phyloP scores from a whole-genome alignment of 2,888 invertebrate genomes.

The Ischnura elegans region DNA sequence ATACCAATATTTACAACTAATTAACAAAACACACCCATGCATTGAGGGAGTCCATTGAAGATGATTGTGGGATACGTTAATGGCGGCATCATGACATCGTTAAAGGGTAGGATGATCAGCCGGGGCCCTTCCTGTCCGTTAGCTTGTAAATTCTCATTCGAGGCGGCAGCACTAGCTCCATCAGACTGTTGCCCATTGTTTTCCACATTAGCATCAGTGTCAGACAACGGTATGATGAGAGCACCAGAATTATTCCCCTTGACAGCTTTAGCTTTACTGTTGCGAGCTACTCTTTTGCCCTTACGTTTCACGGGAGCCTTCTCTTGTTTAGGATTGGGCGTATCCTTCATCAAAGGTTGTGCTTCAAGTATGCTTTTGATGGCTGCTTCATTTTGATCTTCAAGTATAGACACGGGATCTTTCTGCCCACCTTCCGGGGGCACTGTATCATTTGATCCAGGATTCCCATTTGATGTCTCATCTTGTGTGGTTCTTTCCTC shows the following conservation, averaged over 20 bases:
- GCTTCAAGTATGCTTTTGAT: constrained; percentile 58
- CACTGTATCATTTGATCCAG: background rate
- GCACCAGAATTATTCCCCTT: constrained; percentile 3
- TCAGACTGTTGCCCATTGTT: background rate
- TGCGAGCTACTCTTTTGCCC: constrained; percentile 3
- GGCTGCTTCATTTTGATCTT: constrained; percentile 50
- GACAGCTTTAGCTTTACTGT: constrained; percentile 21
- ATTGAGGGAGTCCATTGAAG: constrained; percentile 46
- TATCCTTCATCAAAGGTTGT: background rate
- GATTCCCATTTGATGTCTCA: background rate
- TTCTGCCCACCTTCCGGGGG: constrained; percentile 4
- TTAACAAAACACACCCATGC: constrained; percentile 45
- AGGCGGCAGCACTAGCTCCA: background rate
- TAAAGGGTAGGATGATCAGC: constrained; percentile 36
- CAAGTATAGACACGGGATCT: background rate
- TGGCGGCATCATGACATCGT: background rate
- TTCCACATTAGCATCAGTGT: background rate
- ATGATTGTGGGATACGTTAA: constrained; percentile 47
- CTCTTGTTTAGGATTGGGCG: constrained; percentile 15
- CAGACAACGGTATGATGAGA: background rate
- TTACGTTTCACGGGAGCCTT: constrained; percentile 5
- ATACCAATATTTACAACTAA: background rate
- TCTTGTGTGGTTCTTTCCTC: background rate
- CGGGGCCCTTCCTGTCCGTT: background rate
- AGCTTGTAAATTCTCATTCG: background rate